phyloP scores from a whole-genome alignment of 2,113 vertebrate genomes.

The Emydocephalus ijimae region DNA sequence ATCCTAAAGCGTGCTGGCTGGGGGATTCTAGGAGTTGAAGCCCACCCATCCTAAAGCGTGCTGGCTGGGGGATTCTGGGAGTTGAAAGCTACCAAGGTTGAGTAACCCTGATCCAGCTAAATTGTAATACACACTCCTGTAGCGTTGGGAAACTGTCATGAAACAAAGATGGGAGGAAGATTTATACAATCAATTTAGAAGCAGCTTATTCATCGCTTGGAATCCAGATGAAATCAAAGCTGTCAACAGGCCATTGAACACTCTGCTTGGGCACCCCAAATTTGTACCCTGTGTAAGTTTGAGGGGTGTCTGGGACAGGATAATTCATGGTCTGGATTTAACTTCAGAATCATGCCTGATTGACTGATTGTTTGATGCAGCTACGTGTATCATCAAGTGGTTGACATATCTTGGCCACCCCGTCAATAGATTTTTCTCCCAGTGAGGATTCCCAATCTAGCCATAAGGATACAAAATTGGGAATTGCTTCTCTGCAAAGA shows the following conservation, averaged over 20 bases:
- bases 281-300: neutral
- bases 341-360: neutral
- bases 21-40: too few species aligned
- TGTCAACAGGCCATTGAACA: neutral
- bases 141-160: neutral
- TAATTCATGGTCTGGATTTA: neutral
- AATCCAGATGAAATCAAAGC: neutral
- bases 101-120: neutral
- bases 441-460: too few species aligned
- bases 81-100: too few species aligned
- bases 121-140: neutral
- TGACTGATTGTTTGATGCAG: neutral
- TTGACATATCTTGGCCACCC: neutral
- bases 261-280: neutral
- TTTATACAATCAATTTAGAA: neutral
- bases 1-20: too few species aligned
- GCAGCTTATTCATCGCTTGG: neutral
- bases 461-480: neutral
- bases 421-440: neutral
- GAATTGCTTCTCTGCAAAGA: neutral
- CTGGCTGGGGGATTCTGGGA: too few species aligned
- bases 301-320: neutral
- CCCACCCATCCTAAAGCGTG: too few species aligned
- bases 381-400: neutral
- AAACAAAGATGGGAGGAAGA: neutral